phyloP scores from a whole-genome alignment of 2,888 invertebrate species.

The Drosophila peninsularis region DNA sequence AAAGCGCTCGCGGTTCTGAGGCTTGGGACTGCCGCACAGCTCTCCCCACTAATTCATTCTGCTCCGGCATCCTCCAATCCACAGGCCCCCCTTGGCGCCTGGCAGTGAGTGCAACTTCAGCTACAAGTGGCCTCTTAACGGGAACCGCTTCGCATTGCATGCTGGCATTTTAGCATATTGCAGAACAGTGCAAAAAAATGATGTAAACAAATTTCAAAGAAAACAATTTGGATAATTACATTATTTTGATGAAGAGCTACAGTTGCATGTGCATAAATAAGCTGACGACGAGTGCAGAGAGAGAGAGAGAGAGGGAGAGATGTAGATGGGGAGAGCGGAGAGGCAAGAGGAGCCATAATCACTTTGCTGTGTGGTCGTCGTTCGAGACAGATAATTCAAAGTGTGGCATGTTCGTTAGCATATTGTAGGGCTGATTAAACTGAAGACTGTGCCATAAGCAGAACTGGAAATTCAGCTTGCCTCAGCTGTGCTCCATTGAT shows the following conservation, averaged over 20 bases:
- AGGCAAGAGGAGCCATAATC: background rate
- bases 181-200: constrained; percentile 49
- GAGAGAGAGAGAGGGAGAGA: background rate
- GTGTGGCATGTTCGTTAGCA: constrained; percentile 23
- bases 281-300: constrained; percentile 18
- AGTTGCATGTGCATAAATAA: constrained; percentile 70
- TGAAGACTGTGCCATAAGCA: background rate
- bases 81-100: constrained; percentile 22
- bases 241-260: constrained; percentile 78
- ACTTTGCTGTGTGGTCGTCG: constrained; percentile 70
- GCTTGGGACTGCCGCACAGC: constrained; percentile 10
- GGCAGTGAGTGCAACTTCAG: constrained; percentile 43
- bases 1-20: constrained; percentile 53
- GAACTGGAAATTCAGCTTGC: background rate
- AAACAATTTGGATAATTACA: constrained; percentile 81
- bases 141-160: constrained; percentile 68
- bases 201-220: constrained; percentile 79
- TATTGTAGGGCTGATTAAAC: constrained; percentile 23
- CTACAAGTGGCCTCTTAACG: constrained; percentile 74
- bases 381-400: constrained; percentile 25
- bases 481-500: no score
- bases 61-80: constrained; percentile 1
- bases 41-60: constrained; percentile 5
- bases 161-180: constrained; percentile 56
- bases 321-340: no score